Conservation (phyloP, 2,888 invertebrate species). For the Drosophila monieri region DNA sequence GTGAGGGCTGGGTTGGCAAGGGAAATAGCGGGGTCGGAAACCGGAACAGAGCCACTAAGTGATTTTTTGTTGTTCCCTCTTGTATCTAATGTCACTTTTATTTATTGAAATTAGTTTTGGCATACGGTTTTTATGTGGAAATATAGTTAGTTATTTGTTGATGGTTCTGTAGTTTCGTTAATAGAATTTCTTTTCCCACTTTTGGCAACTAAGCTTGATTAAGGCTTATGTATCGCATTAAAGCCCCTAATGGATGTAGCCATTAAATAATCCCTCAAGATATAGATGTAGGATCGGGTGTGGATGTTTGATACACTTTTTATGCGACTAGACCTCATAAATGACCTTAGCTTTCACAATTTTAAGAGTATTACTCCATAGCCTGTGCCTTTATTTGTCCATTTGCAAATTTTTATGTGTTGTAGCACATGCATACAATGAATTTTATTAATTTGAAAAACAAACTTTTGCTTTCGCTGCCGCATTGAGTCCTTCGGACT, state of each 20-base stretch:
- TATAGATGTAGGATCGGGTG: not conserved
- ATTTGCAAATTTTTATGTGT: constrained; percentile 2
- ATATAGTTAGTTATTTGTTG: constrained; percentile 27
- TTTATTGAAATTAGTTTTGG: constrained; percentile 69
- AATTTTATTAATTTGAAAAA: constrained; percentile 74
- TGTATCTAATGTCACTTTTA: constrained; percentile 65
- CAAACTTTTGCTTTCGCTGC: constrained; percentile 46
- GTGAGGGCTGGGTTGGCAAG: constrained; percentile 3
- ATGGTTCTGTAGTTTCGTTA: constrained; percentile 3
- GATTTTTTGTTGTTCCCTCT: constrained; percentile 45
- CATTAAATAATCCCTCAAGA: not conserved
- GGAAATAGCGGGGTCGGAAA: constrained; percentile 17
- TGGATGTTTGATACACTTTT: not conserved
- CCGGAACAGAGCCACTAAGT: constrained; percentile 57
- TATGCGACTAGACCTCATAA: not conserved
- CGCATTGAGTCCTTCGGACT: not conserved
- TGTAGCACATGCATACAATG: constrained; percentile 58
- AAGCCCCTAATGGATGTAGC: not conserved
- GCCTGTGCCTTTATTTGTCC: not conserved
- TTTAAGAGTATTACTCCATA: not conserved
- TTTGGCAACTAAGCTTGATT: not conserved
- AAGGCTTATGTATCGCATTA: not conserved
- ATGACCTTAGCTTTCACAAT: not conserved
- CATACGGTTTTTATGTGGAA: constrained; percentile 38
- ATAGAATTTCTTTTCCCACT: constrained; percentile 7